A percentile compares a stretch with the other conserved stretches of the same genome.
These are phyloP conservation scores for Hirudinaria manillensis DNA, from an alignment of 2,888 invertebrate genomes.

Conservation along the genomic window DNA sequence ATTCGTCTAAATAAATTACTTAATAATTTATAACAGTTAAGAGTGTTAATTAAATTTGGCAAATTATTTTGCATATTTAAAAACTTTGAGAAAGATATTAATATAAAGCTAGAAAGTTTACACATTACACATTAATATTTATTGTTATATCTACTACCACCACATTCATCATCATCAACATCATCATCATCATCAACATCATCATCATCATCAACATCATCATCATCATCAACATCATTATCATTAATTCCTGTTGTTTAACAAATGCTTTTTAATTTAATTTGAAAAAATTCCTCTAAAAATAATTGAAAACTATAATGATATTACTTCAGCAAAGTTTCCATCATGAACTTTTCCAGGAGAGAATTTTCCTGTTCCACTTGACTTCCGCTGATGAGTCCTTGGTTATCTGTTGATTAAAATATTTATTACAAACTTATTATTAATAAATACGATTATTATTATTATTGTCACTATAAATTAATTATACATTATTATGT, in stretches of 20 bases:
- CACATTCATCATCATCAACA: not conserved
- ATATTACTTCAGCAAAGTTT: not conserved
- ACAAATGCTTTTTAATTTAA: no score
- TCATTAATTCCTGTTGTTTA: not conserved
- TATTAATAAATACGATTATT: no score
- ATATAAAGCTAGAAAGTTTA: no score
- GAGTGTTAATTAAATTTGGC: no score
- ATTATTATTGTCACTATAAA: not conserved
- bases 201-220: slow-evolving; percentile 24
- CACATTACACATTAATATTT: no score
- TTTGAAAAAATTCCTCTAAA: no score
- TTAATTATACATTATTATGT: not conserved
- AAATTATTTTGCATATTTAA: no score
- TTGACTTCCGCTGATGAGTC: not conserved
- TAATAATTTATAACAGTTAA: no score
- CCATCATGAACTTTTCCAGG: slow-evolving; percentile 10
- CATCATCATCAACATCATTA: slow-evolving; percentile 26
- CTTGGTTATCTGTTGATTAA: not conserved
- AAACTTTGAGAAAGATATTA: no score
- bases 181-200: not conserved
- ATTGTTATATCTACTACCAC: no score
- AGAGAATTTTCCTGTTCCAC: not conserved
- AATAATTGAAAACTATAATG: no score
- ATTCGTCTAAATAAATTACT: no score
- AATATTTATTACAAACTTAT: not conserved